Evolutionary conservation across 1,140 invertebrate species (phyloP).

Genomic region (Brachionus manjavacas): DNA sequence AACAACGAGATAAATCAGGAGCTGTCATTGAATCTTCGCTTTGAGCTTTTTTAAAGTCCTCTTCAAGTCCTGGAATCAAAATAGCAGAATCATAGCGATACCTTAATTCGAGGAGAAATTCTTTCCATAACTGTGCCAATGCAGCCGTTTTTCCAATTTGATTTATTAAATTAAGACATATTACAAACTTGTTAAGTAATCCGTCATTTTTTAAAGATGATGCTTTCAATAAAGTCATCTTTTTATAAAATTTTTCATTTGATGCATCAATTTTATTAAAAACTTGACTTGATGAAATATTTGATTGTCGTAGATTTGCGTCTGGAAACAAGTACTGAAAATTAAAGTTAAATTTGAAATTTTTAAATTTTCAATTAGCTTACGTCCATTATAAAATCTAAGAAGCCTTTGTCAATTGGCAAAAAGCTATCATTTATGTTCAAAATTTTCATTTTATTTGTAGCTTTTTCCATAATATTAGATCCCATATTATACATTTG

Average conservation of each 20-base stretch:
- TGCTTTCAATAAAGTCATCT: constrained; percentile 63
- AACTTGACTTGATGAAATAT: constrained; percentile 42
- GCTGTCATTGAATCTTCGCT: constrained; percentile 57
- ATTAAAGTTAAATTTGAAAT: background rate
- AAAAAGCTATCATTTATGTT: constrained; percentile 66
- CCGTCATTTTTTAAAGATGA: constrained; percentile 65
- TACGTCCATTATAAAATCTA: constrained; percentile 68
- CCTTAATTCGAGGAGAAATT: constrained; percentile 80
- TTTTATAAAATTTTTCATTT: background rate
- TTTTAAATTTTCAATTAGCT: background rate
- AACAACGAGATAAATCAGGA: constrained; percentile 75
- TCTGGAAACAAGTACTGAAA: constrained; percentile 78
- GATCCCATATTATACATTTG: constrained; percentile 15
- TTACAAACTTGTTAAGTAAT: constrained; percentile 75
- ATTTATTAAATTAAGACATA: constrained; percentile 72
- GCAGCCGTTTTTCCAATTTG: constrained; percentile 72
- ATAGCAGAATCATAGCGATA: constrained; percentile 79
- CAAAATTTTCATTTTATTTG: constrained; percentile 48
- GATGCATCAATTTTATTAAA: background rate
- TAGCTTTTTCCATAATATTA: constrained; percentile 48
- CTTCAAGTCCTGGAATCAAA: constrained; percentile 75
- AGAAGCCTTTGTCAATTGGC: constrained; percentile 63
- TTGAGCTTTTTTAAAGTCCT: background rate
- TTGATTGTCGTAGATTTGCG: constrained; percentile 63
- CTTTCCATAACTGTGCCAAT: constrained; percentile 83